Evolutionary conservation across 2,113 vertebrate genomes (phyloP), one percentile per base, ranked within the genome.

Genomic region (Chrysemys picta): DNA sequence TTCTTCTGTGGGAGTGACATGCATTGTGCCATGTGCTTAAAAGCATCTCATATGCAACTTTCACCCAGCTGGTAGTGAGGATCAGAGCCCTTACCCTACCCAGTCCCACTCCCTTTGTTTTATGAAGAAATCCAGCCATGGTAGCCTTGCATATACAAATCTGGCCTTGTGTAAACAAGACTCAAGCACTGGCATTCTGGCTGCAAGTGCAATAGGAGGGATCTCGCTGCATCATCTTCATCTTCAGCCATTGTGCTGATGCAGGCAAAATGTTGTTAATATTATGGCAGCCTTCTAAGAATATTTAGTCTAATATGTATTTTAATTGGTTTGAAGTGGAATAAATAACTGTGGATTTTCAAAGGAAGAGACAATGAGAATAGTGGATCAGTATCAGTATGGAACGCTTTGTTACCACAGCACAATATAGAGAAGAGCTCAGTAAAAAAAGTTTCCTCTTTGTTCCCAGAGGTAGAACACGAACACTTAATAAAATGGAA

Each of bases 351-450:
- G 75, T 45, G 13, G 84, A 56, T 92, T 96, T 88, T 95, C 22
- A 89, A 27, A 17, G 85, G 0, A 91, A 24, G 84, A 69, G 82
- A 14, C 38, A 93, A 87, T 16, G 8, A 89, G 62, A 89, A 52
- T 0, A 0, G 0, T 72, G 6, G 16, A 85, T 85, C 3, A 8
- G 5, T 45, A 38, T 85, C 3, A 8, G 4, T 45, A 38, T 35
- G 90, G 87, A 92, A 88, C 54, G 17, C 75, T 53, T 89, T 82
- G 82, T 22, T 1, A 4, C 78, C 11, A 87, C 49, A 93, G 92
- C 17, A 76, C 29, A 80, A 8, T 80, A 53, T 49, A 59, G 22
- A 8, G 6, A 47, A 89, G 9, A 52, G 11, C 62, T 93, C 11
- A 1, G 1, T 90, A 47, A 85, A 50, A 47, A 8, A 45, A n/a